Evolutionary conservation across 2,888 invertebrate species (phyloP), one percentile per base, ranked within the genome.

Genomic region (Helleia helle): DNA sequence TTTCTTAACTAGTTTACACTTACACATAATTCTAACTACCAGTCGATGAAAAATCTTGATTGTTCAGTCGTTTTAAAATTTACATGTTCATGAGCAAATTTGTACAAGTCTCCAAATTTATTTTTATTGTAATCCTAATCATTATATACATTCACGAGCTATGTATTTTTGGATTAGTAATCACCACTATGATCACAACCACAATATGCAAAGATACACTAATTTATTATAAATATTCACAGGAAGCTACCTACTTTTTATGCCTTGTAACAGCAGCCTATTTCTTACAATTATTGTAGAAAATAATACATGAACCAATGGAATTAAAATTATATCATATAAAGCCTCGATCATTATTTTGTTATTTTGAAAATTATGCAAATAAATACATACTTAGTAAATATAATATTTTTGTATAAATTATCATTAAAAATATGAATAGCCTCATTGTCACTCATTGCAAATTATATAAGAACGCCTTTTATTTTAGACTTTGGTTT

Each of bases 51-150:
- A 75, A 76, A 75, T 63, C 63, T 58, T 71, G 69, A 73, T 67
- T 72, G 65, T 71, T 81, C 81, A 81, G 81, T 81, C 81, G 63
- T 81, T 76, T 79, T 72, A 46, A 56, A 79, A 77, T 72, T 72
- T 77, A 80, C 76, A 77, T 59, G 59, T 64, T 66, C 64, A 65
- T 83, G 83, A 84, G 83, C 83, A 83, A 39, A 66, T 56, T 84
- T 84, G 81, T 84, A 84, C 83, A 84, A 75, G 69, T 77, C 69
- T 79, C 76, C 72, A 77, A 81, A 81, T 79, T 70, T 67, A 68
- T 71, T 66, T 66, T 65, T 67, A 71, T 55, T 65, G 60, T 65
- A 72, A 69, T 63, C 52, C 65, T 74, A 72, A 55, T 62, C 65
- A 61, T 58, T 72, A 77, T 77, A 64, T 81, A 79, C 75, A 79